These are phyloP conservation scores for Nomada fabriciana DNA, from an alignment of 2,888 invertebrate species.

Conservation along the genomic window DNA sequence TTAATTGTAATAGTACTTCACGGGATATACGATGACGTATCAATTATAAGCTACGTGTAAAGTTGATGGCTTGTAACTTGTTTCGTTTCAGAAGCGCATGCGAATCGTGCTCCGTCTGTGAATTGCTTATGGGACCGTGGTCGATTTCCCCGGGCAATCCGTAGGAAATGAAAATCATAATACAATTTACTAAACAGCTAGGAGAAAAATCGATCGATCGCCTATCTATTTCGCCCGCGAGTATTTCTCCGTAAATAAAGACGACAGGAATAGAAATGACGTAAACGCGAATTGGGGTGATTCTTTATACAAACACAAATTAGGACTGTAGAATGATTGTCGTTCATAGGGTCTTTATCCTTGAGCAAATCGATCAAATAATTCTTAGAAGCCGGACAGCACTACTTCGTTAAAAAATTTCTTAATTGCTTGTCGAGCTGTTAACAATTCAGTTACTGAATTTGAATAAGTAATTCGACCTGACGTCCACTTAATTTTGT, in stretches of 20 bases:
- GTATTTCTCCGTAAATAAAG: neutral
- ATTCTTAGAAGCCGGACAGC: no score
- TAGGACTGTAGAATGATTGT: neutral
- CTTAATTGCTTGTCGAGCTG: no score
- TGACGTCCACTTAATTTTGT: no score
- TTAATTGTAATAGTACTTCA: conserved; percentile 37
- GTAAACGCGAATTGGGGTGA: neutral
- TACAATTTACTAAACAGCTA: conserved; percentile 34
- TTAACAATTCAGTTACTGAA: no score
- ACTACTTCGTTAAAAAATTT: no score
- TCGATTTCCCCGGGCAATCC: conserved; percentile 49
- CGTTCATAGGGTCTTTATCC: neutral
- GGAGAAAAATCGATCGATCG: conserved; percentile 33
- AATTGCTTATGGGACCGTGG: conserved; percentile 49
- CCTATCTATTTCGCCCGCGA: neutral
- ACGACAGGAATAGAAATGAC: neutral
- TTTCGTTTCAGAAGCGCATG: conserved; percentile 35
- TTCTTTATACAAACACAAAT: neutral
- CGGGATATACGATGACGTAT: conserved; percentile 16
- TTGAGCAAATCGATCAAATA: neutral
- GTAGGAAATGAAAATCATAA: conserved; percentile 49
- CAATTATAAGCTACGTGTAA: conserved; percentile 45
- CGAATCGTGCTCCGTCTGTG: conserved; percentile 4
- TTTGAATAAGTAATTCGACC: no score
- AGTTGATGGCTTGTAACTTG: conserved; percentile 27